Conservation (phyloP, 2,113 vertebrate species). For the Syrmaticus mikado region DNA sequence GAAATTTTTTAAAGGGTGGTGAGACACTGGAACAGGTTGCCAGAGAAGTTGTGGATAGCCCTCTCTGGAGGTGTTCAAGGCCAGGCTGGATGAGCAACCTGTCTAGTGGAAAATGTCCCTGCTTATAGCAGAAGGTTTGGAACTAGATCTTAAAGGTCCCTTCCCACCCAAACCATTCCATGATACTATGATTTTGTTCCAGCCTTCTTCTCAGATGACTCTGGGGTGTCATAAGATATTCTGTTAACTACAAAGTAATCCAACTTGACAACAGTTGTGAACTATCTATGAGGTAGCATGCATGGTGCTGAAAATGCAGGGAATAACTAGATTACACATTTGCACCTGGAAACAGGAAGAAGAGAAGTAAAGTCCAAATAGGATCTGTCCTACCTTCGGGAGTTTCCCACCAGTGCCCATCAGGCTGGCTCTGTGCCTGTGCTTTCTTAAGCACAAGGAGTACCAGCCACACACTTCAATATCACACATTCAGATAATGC, state of each 20-base stretch:
- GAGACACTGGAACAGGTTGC: too few relatives aligned
- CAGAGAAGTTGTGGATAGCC: too few relatives aligned
- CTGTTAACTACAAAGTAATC: slow-evolving; percentile 41
- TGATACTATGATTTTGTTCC: background rate
- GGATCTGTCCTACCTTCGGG: background rate
- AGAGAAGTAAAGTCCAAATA: background rate
- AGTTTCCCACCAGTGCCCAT: background rate
- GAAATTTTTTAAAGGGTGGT: too few relatives aligned
- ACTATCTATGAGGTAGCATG: background rate
- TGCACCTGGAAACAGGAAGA: background rate
- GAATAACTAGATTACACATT: background rate
- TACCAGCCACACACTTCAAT: background rate
- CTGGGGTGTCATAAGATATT: background rate
- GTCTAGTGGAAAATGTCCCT: too few relatives aligned
- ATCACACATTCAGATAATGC: background rate
- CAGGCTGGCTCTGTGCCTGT: background rate
- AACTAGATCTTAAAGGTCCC: too few relatives aligned
- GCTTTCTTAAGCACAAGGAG: background rate
- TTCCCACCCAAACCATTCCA: too few relatives aligned
- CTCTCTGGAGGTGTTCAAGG: too few relatives aligned
- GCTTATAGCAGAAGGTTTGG: too few relatives aligned
- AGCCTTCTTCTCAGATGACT: background rate
- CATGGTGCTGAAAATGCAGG: background rate
- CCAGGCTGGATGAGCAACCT: too few relatives aligned
- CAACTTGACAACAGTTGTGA: slow-evolving; percentile 11